Percentiles rank a stretch among this genome's conserved stretches.
Evolutionary conservation across 2,797 vertebrate genomes (phyloP).

Genomic region (Neopelma chrysocephalum): DNA sequence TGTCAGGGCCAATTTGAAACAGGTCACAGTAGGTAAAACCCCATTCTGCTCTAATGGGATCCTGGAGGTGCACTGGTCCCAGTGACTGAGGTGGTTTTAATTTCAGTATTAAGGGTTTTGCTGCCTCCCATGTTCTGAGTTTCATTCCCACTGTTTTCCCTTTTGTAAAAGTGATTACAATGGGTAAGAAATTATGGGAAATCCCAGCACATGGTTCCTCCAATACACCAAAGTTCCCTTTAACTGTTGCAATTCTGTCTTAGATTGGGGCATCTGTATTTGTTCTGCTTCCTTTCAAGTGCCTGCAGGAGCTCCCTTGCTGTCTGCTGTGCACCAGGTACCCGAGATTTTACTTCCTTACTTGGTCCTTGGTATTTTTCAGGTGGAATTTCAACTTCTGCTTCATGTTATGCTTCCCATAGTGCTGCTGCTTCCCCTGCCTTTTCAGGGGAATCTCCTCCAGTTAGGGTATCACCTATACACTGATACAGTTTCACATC

Average conservation of each 20-base stretch:
- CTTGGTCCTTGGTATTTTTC: not conserved
- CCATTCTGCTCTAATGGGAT: not conserved
- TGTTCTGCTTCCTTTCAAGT: not conserved
- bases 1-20: not conserved
- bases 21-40: not conserved
- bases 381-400: not conserved
- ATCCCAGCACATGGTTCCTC: not conserved
- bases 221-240: not conserved
- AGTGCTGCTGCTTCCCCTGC: not conserved
- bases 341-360: not conserved
- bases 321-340: not conserved
- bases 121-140: not conserved
- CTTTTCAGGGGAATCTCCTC: too few species aligned
- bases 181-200: not conserved
- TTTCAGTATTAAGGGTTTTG: accelerated
- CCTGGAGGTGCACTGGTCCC: too few species aligned
- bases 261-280: not conserved
- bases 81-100: too few species aligned
- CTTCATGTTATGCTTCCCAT: not conserved
- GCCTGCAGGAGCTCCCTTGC: accelerated
- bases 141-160: not conserved
- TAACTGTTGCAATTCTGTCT: not conserved
- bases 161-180: not conserved
- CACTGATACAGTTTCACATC: not conserved
- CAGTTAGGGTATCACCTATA: too few species aligned